Evolutionary conservation across 2,113 vertebrate species (phyloP), one percentile per base, ranked within the genome.

Genomic region (Condylura cristata): DNA sequence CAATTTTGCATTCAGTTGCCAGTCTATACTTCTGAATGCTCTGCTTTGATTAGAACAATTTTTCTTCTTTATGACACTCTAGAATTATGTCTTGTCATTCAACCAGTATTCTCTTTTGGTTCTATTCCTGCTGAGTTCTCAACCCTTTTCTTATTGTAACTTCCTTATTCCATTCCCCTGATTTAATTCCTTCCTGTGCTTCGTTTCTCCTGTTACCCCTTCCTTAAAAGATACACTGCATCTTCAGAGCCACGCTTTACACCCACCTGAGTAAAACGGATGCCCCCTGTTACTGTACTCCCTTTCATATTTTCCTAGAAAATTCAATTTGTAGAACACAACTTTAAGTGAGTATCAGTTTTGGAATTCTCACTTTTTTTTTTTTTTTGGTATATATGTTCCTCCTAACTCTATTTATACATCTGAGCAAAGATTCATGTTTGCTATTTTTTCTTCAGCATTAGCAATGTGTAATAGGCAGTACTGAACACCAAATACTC

Each of bases 21-120:
- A 89, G 63, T 93, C 30, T 71, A 58, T 93, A 96, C 53, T 87
- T 65, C 71, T 70, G 20, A 82, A 78, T 26, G n/a, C 34, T 81
- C 60, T 78, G 7, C 61, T 85, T 76, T 86, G 72, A 92, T 78
- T 82, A 58, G 26, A 65, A 26, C n/a, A 46, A 88, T 90, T 90
- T 63, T 51, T 22, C 82, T 76, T 46, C 60, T 88, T 90, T 90
- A 88, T 56, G 48, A 39, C 26, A 82, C 8, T 76, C 22, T n/a
- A 74, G 28, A 81, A 84, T 83, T 91, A 24, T 66, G 28, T 87
- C 20, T 81, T 48, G 74, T 91, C 32, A 83, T n/a, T 95, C 89
- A 53, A 34, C 46, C 11, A 71, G 11, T 91, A 84, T 80, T 79
- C 46, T 83, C 14, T 90, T 96, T 92, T 6, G n/a, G 4, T 91